Conservation (phyloP, 1,140 invertebrate genomes). For the Trichonephila clavata region DNA sequence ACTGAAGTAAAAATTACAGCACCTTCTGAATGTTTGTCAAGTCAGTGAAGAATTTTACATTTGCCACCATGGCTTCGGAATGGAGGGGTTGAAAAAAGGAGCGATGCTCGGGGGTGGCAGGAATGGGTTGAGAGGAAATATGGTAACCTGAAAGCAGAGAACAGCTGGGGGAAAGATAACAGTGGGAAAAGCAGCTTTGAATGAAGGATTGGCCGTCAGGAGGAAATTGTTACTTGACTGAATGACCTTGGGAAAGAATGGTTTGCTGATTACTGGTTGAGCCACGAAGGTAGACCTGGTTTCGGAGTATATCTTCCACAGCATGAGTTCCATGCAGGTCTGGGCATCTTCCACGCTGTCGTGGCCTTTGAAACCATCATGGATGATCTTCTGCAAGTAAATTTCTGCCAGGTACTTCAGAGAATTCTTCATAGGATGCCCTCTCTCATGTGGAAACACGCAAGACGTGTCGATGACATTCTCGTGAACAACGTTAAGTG, state of each 20-base stretch:
- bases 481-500: conserved; percentile 94
- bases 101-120: neutral
- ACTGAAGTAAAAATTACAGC: neutral
- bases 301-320: conserved; percentile 54
- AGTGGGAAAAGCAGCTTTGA: neutral
- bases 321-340: conserved; percentile 57
- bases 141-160: neutral
- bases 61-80: neutral
- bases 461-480: conserved; percentile 96
- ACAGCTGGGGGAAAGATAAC: neutral
- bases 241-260: neutral
- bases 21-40: neutral
- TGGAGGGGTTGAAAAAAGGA: no score
- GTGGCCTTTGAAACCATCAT: conserved; percentile 85
- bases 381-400: conserved; percentile 95
- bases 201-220: neutral
- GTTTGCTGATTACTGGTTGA: neutral
- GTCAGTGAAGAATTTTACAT: neutral
- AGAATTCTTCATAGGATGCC: conserved; percentile 93
- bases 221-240: neutral
- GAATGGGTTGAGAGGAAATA: neutral
- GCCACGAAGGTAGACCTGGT: neutral
- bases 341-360: conserved; percentile 63
- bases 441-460: conserved; percentile 97
- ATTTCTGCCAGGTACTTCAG: conserved; percentile 93